phyloP scores from a whole-genome alignment of 2,888 invertebrate genomes.

The Ametastegia equiseti region DNA sequence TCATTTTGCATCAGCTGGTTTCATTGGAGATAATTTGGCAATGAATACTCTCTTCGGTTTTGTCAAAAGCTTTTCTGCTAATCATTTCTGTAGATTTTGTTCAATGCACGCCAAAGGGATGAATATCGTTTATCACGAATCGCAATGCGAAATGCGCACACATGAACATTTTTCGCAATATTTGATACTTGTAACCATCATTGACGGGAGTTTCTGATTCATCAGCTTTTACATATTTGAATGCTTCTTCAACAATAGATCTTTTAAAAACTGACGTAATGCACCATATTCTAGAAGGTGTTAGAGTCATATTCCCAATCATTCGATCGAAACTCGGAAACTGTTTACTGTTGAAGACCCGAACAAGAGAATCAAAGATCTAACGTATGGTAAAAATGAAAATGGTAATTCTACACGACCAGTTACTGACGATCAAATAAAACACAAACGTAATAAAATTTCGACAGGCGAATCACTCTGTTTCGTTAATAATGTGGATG shows the following conservation, averaged over 20 bases:
- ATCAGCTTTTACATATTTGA: no score
- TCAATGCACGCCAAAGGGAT: constrained; percentile 18
- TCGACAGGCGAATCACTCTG: constrained; percentile 20
- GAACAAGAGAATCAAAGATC: constrained; percentile 34
- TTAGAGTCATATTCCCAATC: no score
- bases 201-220: no score
- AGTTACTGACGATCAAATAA: constrained; percentile 39
- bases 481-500: no score
- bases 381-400: constrained; percentile 32
- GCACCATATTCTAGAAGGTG: no score
- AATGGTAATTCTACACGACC: constrained; percentile 28
- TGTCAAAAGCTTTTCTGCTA: constrained; percentile 51
- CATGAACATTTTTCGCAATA: no score
- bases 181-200: no score
- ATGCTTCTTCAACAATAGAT: no score
- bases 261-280: no score
- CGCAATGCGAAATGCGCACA: no score
- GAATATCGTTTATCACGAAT: no score
- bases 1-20: constrained; percentile 49
- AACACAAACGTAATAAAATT: constrained; percentile 36
- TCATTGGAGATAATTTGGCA: constrained; percentile 54
- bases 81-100: constrained; percentile 52
- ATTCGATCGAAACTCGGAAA: constrained; percentile 25
- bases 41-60: constrained; percentile 52
- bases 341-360: constrained; percentile 36